Percentiles rank a stretch among this genome's conserved stretches.
Conservation (phyloP, 2,888 invertebrate genomes). For the Lithophane socia region DNA sequence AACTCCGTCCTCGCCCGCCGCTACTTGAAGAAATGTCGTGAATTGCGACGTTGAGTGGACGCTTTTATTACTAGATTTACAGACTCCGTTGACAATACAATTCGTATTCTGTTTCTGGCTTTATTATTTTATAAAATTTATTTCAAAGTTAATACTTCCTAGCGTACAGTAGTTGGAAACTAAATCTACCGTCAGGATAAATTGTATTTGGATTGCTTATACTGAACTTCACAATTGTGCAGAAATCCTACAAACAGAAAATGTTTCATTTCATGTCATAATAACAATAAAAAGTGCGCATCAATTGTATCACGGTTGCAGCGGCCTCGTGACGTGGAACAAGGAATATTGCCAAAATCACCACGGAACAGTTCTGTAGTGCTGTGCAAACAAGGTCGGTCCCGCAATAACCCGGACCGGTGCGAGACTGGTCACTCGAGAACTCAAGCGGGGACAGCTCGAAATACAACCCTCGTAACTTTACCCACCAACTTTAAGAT, state of each 20-base stretch:
- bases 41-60: slow-evolving; percentile 77
- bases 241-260: slow-evolving; percentile 45
- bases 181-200: slow-evolving; percentile 19
- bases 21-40: slow-evolving; percentile 74
- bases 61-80: slow-evolving; percentile 78
- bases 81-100: slow-evolving; percentile 70
- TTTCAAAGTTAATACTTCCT: slow-evolving; percentile 45
- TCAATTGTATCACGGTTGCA: slow-evolving; percentile 46
- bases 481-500: slow-evolving; percentile 78
- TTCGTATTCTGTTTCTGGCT: slow-evolving; percentile 61
- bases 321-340: slow-evolving; percentile 60
- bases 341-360: slow-evolving; percentile 84
- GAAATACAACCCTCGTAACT: slow-evolving; percentile 78
- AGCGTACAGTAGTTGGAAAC: slow-evolving; percentile 33
- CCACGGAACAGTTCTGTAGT: slow-evolving; percentile 82
- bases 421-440: slow-evolving; percentile 80
- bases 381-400: slow-evolving; percentile 83
- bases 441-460: slow-evolving; percentile 79
- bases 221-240: slow-evolving; percentile 22
- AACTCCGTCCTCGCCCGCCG: slow-evolving; percentile 65
- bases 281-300: slow-evolving; percentile 56
- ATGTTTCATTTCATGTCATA: slow-evolving; percentile 54
- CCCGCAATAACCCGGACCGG: slow-evolving; percentile 80
- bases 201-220: slow-evolving; percentile 36
- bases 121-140: slow-evolving; percentile 55